Base-by-base conservation (phyloP, 2,888 invertebrate genomes). In the Ophioninae sp. region DNA sequence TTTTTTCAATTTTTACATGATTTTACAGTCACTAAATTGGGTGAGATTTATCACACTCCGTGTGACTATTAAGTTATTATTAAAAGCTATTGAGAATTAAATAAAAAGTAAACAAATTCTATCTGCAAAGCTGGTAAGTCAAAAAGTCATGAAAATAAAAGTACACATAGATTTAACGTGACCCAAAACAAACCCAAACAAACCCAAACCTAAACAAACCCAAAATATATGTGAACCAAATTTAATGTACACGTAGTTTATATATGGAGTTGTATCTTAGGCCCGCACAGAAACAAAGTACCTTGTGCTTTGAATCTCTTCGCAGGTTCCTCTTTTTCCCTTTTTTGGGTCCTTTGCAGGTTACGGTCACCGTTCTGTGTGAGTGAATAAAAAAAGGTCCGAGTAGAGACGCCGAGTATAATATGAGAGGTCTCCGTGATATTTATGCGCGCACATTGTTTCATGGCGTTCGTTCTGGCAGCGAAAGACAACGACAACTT, bases 391-490 rank as follows among this genome's bases (percentile, higher is more conserved):
- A 79, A 79, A 77, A 77, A 79, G 76, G 81, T 68, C 62, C 23
- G 79, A 81, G 78, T 17, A 67, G 56, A 79, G 76, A 83, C 84
- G 82, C 70, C 74, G 87, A 85, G 86, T 88, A 90, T 89, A 89
- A 89, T 89, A 90, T 88, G 91, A 90, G 90, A 88, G 88, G 85
- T 88, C 88, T 88, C 88, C 88, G 90, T 67, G 89, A 93, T 92
- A 93, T 93, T 93, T 93, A 92, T 92, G 92, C 91, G 90, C 88
- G n/a, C 89, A 90, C 91, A 93, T 93, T 92, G 92, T 92, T 91
- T 90, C 88, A 88, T 85, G 85, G 87, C 86, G 85, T 84, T 86
- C 86, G 84, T 80, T 83, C 84, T 86, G 84, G 80, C 85, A 87
- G 88, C 86, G 87, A 87, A 88, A 91, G 89, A 91, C 90, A 90